Evolutionary conservation across 1,140 invertebrate genomes (phyloP).

Genomic region (Caenorhabditis inopinata): DNA sequence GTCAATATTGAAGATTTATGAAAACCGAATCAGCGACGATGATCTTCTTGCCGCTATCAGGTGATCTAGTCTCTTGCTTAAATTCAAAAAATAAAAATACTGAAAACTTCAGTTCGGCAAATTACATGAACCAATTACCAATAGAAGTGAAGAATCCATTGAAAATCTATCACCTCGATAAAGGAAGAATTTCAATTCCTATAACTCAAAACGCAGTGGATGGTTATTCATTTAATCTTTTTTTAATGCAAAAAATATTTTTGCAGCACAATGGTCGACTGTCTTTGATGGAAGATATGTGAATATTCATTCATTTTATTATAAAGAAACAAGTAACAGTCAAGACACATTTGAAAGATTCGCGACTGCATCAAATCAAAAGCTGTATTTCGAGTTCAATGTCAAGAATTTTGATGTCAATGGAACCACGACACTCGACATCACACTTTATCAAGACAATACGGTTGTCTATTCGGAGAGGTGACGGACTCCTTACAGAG

Average conservation of each 20-base stretch:
- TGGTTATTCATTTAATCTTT: background rate
- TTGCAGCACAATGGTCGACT: background rate
- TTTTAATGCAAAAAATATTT: background rate
- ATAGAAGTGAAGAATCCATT: background rate
- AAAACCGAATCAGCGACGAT: too few species aligned
- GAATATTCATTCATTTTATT: background rate
- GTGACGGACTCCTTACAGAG: background rate
- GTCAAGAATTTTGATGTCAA: background rate
- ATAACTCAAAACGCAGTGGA: background rate
- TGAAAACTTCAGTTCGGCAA: background rate
- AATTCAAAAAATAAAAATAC: too few species aligned
- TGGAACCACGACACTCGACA: background rate
- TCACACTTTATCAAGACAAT: background rate
- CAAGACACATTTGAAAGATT: background rate
- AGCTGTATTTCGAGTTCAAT: background rate
- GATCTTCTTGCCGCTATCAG: background rate
- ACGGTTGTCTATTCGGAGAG: background rate
- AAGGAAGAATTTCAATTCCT: background rate
- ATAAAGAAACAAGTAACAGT: background rate
- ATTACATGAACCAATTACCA: background rate
- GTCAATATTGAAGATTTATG: too few species aligned
- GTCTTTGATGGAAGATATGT: background rate
- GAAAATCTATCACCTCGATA: slow-evolving; percentile 12
- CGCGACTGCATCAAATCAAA: background rate
- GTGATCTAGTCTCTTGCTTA: background rate